phyloP scores from a whole-genome alignment of 2,113 vertebrate species.

The Climacteris rufus region DNA sequence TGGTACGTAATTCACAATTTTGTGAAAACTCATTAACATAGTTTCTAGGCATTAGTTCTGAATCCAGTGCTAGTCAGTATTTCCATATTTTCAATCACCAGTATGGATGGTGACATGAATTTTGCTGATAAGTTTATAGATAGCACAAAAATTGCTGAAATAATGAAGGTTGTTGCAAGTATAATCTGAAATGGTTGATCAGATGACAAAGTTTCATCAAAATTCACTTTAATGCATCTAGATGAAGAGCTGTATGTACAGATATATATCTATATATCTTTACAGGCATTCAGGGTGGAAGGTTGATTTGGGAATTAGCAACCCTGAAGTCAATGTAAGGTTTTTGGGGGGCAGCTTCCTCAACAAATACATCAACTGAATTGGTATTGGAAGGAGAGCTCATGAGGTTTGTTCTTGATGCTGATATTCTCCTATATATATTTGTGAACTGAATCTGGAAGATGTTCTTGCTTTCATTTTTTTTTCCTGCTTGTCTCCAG shows the following conservation, averaged over 20 bases:
- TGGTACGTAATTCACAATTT: neutral
- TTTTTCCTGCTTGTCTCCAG: neutral
- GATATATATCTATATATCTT: no score
- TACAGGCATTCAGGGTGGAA: neutral
- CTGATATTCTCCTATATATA: neutral
- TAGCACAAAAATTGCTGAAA: neutral
- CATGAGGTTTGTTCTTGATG: neutral
- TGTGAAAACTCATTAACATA: neutral
- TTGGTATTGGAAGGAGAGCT: neutral
- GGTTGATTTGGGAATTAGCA: neutral
- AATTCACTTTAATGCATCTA: neutral
- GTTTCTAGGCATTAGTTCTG: neutral
- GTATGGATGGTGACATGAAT: neutral
- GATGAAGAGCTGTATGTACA: neutral
- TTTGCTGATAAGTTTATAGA: neutral
- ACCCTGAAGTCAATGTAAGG: neutral
- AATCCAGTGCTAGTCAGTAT: neutral
- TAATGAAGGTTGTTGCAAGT: neutral
- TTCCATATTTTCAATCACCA: neutral
- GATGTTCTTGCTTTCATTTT: neutral
- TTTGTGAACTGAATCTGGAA: neutral
- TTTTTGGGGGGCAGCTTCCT: neutral
- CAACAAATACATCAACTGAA: neutral
- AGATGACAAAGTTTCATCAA: neutral
- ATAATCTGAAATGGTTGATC: neutral